These are phyloP conservation scores for Sarcophaga caerulescens DNA, from an alignment of 2,888 invertebrate genomes.

Conservation along the genomic window DNA sequence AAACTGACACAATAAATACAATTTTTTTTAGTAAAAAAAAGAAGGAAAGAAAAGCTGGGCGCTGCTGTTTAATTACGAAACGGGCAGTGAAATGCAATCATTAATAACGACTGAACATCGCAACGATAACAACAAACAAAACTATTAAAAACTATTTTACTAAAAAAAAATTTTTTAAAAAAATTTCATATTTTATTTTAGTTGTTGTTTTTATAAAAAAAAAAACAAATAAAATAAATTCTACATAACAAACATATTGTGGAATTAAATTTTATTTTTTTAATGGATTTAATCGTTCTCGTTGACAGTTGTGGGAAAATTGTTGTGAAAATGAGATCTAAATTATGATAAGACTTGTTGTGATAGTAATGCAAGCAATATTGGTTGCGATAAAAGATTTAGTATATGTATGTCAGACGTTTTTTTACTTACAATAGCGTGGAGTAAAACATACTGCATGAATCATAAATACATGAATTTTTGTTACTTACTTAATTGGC, in stretches of 20 bases:
- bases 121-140: conserved; percentile 32
- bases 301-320: conserved; percentile 65
- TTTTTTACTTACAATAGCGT: no score
- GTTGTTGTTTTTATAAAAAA: neutral
- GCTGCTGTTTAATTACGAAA: conserved; percentile 53
- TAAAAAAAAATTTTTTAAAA: conserved; percentile 20
- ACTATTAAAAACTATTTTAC: conserved; percentile 47
- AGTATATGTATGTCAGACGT: neutral
- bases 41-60: conserved; percentile 37
- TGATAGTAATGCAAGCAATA: conserved; percentile 4
- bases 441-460: no score
- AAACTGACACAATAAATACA: conserved; percentile 26
- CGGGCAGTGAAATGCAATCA: conserved; percentile 43
- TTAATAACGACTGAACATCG: conserved; percentile 34
- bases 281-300: conserved; percentile 52
- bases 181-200: neutral
- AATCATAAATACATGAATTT: no score
- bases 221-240: conserved; percentile 40
- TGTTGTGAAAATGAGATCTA: conserved; percentile 30
- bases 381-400: neutral
- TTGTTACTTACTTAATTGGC: no score
- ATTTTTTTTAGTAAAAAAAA: conserved; percentile 4
- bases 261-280: conserved; percentile 59
- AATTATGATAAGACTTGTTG: conserved; percentile 33
- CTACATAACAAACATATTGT: conserved; percentile 3